A percentile compares a stretch with the other conserved stretches of the same genome.
These are phyloP conservation scores for Lycocerus yunnanus DNA, from an alignment of 2,888 invertebrate species.

Conservation along the genomic window DNA sequence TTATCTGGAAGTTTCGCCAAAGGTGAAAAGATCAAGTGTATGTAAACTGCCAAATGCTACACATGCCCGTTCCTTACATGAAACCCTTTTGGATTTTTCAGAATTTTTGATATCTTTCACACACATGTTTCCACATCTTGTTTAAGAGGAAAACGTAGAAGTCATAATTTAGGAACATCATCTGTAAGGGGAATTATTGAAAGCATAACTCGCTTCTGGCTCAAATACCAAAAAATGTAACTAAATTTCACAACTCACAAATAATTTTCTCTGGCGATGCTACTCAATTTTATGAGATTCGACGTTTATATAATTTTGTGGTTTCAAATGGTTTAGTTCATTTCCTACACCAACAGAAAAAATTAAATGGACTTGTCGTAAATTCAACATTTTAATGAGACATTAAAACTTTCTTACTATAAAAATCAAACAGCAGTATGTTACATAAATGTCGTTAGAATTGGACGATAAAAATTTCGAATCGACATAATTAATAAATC, in stretches of 20 bases:
- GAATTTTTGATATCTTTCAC: not conserved
- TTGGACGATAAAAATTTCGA: not conserved
- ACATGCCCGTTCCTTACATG: too few species aligned
- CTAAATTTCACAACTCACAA: not conserved
- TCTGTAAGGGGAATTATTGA: not conserved
- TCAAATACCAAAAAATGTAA: not conserved
- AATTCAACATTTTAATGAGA: not conserved
- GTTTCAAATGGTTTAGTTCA: not conserved
- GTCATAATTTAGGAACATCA: not conserved
- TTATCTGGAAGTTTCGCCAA: too few species aligned
- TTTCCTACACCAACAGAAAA: not conserved
- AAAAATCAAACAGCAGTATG: not conserved
- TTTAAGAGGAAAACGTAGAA: not conserved
- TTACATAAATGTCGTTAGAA: not conserved
- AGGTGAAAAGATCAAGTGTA: too few species aligned
- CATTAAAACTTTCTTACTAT: not conserved
- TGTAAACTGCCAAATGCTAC: too few species aligned
- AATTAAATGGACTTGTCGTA: not conserved
- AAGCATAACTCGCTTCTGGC: not conserved
- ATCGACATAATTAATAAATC: not conserved
- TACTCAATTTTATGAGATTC: not conserved
- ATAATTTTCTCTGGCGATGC: not conserved
- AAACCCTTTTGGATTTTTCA: too few species aligned
- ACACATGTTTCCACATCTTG: not conserved
- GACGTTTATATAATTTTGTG: not conserved